Evolutionary conservation across 2,888 invertebrate genomes (phyloP), one percentile per base, ranked within the genome.

Genomic region (Acleris cristana): DNA sequence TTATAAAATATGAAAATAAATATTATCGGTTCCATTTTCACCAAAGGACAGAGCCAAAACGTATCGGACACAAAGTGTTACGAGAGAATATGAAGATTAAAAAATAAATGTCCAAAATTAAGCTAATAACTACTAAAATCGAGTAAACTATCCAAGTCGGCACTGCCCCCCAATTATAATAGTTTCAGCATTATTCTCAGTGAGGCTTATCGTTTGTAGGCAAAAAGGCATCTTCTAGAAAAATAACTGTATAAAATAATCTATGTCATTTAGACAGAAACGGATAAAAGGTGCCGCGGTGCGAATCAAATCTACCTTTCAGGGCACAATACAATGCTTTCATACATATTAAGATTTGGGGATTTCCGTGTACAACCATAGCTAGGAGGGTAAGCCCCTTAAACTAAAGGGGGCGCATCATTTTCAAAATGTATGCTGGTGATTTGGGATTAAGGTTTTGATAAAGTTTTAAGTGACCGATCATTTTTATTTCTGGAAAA

Each of bases 261-360:
- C 66, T 62, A n/a, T 62, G 66, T 21, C 62, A 62, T 57, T 65
- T 62, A 62, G 52, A 53, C 66, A 58, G 66, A n/a, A 59, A 52
- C n/a, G 61, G 61, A 67, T 62, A 67, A 62, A 67, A 67, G 66
- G 66, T 62, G 66, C 66, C 66, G 40, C 62, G 62, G 66, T 62
- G 66, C 66, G 66, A 67, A 67, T 67, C 66, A 62, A 67, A 67
- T 67, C 66, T 62, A 67, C 66, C 66, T 67, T 64, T 57, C 65
- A 55, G 48, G 51, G 62, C 53, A 58, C 66, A 66, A 66, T 61
- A 62, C 62, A 62, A 67, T 67, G 66, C 48, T 53, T 58, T 62
- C 66, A 62, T 67, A 67, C 66, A 67, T 62, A 66, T 66, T 66
- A 66, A 66, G 62, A 67, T 67, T 67, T 56, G 51, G 55, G 63